Base-by-base conservation (phyloP, 1,140 invertebrate species). In the Chironomus tepperi region DNA sequence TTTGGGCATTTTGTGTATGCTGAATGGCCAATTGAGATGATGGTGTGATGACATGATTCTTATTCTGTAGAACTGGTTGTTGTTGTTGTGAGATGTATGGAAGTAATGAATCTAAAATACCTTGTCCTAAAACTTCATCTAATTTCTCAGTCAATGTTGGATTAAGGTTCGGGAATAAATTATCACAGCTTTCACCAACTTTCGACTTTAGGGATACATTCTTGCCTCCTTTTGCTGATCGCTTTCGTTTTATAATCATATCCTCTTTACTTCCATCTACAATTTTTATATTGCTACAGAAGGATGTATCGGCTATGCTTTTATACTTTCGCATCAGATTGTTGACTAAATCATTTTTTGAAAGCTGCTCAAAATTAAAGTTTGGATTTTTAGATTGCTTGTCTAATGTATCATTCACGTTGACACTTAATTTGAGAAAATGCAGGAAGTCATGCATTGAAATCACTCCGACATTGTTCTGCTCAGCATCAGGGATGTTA, bases 81-180 rank as follows among this genome's bases (percentile, higher is more conserved):
- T 16, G 18, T 57, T 24, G 73, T 8, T 80, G 80, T 64, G 81
- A 82, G 12, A 91, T 85, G 76, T 90, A 91, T 0, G 91, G 89
- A 9, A 93, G 79, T 75, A 93, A 88, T 0, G 91, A 92, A 81
- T 93, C 91, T 19, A 93, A 81, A 75, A 93, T 85, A 21, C 91
- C 91, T 83, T 93, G 91, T 73, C 90, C 89, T 74, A 92, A 84
- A 7, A 92, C 86, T 83, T 89, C 77, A 74, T 82, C 81, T 24
- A 82, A 70, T 76, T 81, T 80, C 65, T 81, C 79, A 12, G 74
- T 78, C 7, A 82, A 73, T 43, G 79, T 79, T 5, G 81, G 78
- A 78, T 82, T 80, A 18, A 81, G 19, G n/a, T 47, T 24, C 6
- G 65, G 16, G 19, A 18, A 70, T 7, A 70, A 9, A 18, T 12